Percentiles rank a stretch among this genome's conserved stretches.
These are phyloP conservation scores for Xestobium rufovillosum DNA, from an alignment of 2,888 invertebrate species.

Conservation along the genomic window DNA sequence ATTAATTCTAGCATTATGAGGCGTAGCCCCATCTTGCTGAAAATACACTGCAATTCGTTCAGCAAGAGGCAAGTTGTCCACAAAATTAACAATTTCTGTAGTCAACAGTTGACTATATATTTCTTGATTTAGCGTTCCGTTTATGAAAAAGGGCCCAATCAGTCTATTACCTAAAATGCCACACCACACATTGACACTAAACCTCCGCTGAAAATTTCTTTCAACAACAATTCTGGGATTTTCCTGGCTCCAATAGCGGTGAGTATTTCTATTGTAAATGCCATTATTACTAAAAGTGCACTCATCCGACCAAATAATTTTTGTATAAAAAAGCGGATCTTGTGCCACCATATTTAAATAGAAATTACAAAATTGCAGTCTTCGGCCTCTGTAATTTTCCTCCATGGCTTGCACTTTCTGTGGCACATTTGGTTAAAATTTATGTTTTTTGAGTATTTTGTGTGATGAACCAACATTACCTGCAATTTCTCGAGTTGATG, in stretches of 20 bases:
- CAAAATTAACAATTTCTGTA: conserved; percentile 5
- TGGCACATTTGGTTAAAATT: conserved; percentile 3
- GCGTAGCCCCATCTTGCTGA: conserved; percentile 6
- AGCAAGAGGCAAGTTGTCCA: conserved; percentile 5
- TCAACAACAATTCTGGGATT: conserved; percentile 10
- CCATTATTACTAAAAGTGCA: conserved; percentile 11
- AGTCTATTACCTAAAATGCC: conserved; percentile 8
- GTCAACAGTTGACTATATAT: conserved; percentile 7
- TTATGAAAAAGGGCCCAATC: conserved; percentile 11
- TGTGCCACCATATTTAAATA: conserved; percentile 6
- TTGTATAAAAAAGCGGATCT: conserved; percentile 7
- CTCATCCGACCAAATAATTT: conserved; percentile 10
- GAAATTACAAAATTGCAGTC: conserved; percentile 4
- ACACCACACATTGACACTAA: conserved; percentile 10
- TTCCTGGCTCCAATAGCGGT: conserved; percentile 10
- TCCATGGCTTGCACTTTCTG: conserved; percentile 3
- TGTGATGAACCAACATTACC: conserved; percentile 4
- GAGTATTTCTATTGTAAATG: conserved; percentile 9
- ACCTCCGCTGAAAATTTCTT: conserved; percentile 6
- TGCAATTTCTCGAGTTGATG: conserved; percentile 4
- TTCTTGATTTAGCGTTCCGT: conserved; percentile 10
- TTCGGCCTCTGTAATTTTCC: conserved; percentile 3
- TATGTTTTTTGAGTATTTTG: conserved; percentile 3
- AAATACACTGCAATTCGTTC: not conserved
- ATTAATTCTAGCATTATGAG: conserved; percentile 9